Evolutionary conservation across 2,888 invertebrate species (phyloP).

Genomic region (Dynastes tityus): DNA sequence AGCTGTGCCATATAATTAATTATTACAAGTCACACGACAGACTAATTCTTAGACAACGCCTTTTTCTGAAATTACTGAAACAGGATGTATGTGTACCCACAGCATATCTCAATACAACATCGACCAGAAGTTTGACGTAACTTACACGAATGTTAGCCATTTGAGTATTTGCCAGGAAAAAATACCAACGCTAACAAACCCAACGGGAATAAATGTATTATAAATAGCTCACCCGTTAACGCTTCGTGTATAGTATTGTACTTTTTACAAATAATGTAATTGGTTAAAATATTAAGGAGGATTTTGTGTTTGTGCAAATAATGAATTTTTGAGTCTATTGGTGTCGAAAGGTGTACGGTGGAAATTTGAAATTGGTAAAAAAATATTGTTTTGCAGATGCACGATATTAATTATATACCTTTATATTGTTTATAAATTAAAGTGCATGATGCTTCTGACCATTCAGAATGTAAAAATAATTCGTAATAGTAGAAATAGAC

Average conservation of each 20-base stretch:
- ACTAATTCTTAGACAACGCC: neutral
- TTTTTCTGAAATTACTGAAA: neutral
- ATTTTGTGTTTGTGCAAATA: no score
- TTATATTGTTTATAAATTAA: no score
- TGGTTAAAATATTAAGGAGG: neutral
- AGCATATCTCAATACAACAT: constrained; percentile 17
- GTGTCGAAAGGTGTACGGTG: no score
- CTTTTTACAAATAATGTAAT: constrained; percentile 23
- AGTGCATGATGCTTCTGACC: no score
- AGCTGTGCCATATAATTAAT: no score
- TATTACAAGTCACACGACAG: no score
- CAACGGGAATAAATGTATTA: constrained; percentile 31
- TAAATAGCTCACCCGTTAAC: constrained; percentile 29
- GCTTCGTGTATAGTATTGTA: constrained; percentile 9
- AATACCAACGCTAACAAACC: constrained; percentile 42
- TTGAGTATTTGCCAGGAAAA: constrained; percentile 42
- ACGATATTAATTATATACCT: no score
- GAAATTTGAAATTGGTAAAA: no score
- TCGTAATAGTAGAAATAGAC: no score
- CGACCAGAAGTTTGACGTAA: constrained; percentile 42
- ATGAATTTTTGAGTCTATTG: no score
- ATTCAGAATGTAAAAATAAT: no score
- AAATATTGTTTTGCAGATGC: no score
- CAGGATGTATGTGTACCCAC: constrained; percentile 6
- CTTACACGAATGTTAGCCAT: constrained; percentile 28